Evolutionary conservation across 2,888 invertebrate species (phyloP), one percentile per base, ranked within the genome.

Genomic region (Cactoblastis cactorum): DNA sequence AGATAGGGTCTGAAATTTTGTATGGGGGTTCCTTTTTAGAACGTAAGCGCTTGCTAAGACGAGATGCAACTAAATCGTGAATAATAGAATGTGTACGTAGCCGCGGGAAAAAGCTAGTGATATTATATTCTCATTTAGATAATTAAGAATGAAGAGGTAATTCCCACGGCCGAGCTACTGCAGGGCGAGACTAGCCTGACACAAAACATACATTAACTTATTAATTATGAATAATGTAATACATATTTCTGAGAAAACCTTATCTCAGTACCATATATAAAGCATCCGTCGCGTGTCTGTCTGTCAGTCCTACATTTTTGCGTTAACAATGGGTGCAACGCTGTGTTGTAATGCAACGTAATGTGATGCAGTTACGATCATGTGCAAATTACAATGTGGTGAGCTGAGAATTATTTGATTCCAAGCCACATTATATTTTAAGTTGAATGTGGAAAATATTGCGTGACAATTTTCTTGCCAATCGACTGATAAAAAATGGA

Each of bases 251-350:
- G 14, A 32, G 43, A 28, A 43, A 24, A 28, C 28, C 17, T 43
- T 43, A 43, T 43, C 43, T 43, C 28, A 15, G 28, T 5, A 24
- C 43, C 43, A 24, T 24, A 43, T 32, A 28, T 43, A 15, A 15
- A 37, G 17, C 37, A 17, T 11, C 28, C 17, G 9, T 43, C 41
- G 41, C 41, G 41, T 43, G 41, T 43, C 41, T 28, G 43, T 43
- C 43, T 22, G 22, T 22, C 39, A 28, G 43, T 28, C 28, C 43
- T 28, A 43, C 43, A 19, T 28, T 43, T 15, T 43, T 11, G 15
- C 43, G 37, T 37, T 28, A 28, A 43, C 43, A 43, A 43, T 43
- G 28, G 43, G 43, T 43, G 43, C 43, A 43, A 43, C 8, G 6
- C n/a, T 17, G 39, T 43, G 43, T 43, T 15, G 43, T 43, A 24